Conservation (phyloP, 2,797 vertebrate species). For the Fratercula arctica region DNA sequence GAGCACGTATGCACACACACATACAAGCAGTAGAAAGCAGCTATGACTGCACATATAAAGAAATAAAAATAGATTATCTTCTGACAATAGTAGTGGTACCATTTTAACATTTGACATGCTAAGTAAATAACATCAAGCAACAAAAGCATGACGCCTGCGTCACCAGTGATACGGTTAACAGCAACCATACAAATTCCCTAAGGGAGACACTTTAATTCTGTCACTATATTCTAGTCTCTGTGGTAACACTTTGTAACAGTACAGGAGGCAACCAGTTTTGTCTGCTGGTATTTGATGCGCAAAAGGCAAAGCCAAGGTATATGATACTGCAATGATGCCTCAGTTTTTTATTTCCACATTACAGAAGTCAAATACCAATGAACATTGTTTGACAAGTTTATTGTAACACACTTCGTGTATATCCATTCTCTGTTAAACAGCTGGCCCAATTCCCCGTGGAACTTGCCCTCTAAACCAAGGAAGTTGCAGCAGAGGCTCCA, state of each 20-base stretch:
- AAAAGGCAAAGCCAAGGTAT: constrained; percentile 2
- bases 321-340: accelerated
- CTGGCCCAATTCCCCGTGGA: background rate
- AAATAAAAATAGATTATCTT: constrained; percentile 60
- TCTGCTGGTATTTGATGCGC: background rate
- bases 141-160: constrained; percentile 75
- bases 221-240: background rate
- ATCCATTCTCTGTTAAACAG: background rate
- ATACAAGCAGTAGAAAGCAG: constrained; percentile 15
- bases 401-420: background rate
- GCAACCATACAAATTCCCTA: constrained; percentile 41
- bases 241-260: background rate
- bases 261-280: background rate
- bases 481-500: background rate
- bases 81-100: constrained; percentile 59
- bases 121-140: constrained; percentile 62
- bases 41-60: constrained; percentile 8
- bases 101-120: constrained; percentile 60
- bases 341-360: background rate
- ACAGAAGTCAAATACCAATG: background rate
- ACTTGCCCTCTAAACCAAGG: background rate
- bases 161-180: constrained; percentile 56
- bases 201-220: background rate
- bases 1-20: background rate
- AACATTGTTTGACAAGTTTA: background rate